Evolutionary conservation across 2,797 vertebrate species (phyloP), one percentile per base, ranked within the genome.

Genomic region (Gadopsis marmoratus): DNA sequence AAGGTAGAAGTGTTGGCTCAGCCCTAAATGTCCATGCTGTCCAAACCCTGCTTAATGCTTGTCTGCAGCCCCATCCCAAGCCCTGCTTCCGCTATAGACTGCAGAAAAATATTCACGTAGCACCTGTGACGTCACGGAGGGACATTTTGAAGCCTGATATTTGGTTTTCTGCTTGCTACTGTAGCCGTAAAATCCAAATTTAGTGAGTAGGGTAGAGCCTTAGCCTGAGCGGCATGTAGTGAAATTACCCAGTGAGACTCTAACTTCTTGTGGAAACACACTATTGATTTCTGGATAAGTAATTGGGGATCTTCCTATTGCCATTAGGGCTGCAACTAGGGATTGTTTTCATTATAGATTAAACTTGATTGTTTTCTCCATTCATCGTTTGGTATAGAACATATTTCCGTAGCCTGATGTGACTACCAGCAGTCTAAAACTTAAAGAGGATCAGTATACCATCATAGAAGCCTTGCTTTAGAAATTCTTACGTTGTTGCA

Each of bases 41-140:
- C 62, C 81, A 77, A 70, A 72, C 75, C 72, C 76, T 19, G 16
- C 56, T 76, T 78, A 80, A 85, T 86, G 83, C 79, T 55, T 60
- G 45, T 76, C 78, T 41, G 2, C 56, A 72, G 65, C 76, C 65
- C n/a, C 7, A 70, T 72, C 61, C 65, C 23, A 45, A 78, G 51
- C 71, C 67, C 23, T 19, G 54, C 47, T n/a, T 74, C 55, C 2
- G 35, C 74, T 45, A 31, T 19, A 41, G 21, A 66, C 71, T 60
- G 55, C 19, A 47, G 21, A 45, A 29, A 62, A 60, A 74, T 79
- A 72, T 76, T 74, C 60, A 74, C 53, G 35, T 47, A 60, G 47
- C 26, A 59, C 62, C 37, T 72, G 58, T 61, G 71, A 65, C 5
- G n/a, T 50, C 23, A 66, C 43, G 0, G 21, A 50, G 33, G 60